Percentiles rank a stretch among this genome's conserved stretches.
phyloP scores from a whole-genome alignment of 2,113 vertebrate species.

The Hippotragus niger region DNA sequence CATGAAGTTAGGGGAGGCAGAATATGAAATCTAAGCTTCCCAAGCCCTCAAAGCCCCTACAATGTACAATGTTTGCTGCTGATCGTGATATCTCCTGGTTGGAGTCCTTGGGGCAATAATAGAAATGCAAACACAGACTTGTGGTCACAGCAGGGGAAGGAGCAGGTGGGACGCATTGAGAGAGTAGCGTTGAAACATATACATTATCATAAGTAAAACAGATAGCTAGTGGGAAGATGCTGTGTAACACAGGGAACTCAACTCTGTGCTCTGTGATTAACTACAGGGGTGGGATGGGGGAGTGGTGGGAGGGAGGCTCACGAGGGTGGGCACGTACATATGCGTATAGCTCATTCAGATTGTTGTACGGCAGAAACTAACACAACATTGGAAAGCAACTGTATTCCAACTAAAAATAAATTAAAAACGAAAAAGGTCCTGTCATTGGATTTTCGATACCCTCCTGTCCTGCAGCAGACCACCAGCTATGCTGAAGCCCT shows the following conservation, averaged over 20 bases:
- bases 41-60: not conserved
- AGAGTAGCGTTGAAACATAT: not conserved
- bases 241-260: not conserved
- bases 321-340: accelerated
- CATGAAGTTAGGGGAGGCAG: not conserved
- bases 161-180: not conserved
- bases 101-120: not conserved
- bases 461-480: not conserved
- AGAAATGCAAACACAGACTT: not conserved
- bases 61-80: not conserved
- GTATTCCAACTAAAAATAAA: not conserved
- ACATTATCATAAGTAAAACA: not conserved
- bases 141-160: not conserved
- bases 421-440: not conserved
- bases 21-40: not conserved
- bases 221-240: not conserved
- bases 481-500: not conserved
- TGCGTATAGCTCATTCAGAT: not conserved
- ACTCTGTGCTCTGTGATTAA: not conserved
- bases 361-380: not conserved
- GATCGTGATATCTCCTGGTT: not conserved
- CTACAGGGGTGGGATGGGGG: not conserved
- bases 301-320: not conserved
- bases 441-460: not conserved
- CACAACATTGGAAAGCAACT: not conserved